Percentiles rank a stretch among this genome's conserved stretches.
Conservation (phyloP, 2,113 vertebrate species). For the Neogobius melanostomus region DNA sequence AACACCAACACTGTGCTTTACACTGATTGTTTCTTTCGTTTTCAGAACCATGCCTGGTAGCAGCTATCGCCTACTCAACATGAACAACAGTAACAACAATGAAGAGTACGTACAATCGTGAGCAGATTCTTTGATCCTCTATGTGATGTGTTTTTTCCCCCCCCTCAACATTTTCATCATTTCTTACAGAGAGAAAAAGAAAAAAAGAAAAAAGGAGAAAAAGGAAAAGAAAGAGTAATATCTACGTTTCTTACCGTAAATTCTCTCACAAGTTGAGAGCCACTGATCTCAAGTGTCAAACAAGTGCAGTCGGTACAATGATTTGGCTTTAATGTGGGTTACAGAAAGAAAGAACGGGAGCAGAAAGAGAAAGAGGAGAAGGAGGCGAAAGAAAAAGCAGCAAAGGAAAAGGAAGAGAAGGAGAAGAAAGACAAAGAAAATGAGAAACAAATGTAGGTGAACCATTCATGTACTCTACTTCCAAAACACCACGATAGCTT, state of each 20-base stretch:
- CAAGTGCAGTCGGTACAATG: not conserved
- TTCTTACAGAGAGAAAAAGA: constrained; percentile 38
- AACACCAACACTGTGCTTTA: not conserved
- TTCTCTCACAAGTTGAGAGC: not conserved
- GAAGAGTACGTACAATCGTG: constrained; percentile 77
- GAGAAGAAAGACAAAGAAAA: constrained; percentile 49
- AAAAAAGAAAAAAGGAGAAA: constrained; percentile 51
- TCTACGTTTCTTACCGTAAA: not conserved
- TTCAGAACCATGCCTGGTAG: constrained; percentile 68
- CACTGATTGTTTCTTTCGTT: constrained; percentile 39
- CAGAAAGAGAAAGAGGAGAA: constrained; percentile 67
- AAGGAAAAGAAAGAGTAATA: constrained; percentile 78
- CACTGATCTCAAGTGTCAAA: not conserved
- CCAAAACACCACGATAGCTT: not conserved
- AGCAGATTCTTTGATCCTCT: constrained; percentile 7
- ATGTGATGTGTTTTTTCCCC: not conserved
- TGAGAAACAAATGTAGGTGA: constrained; percentile 63
- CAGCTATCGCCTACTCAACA: constrained; percentile 71
- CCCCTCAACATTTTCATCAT: constrained; percentile 21
- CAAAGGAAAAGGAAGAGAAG: constrained; percentile 68
- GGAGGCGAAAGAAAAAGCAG: constrained; percentile 68
- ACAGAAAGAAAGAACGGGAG: constrained; percentile 34
- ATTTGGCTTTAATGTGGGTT: constrained; percentile 4
- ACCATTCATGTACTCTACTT: not conserved
- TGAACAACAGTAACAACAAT: constrained; percentile 91